A percentile compares a stretch with the other conserved stretches of the same genome.
Evolutionary conservation across 2,797 vertebrate genomes (phyloP).

Genomic region (Gouania willdenowi): DNA sequence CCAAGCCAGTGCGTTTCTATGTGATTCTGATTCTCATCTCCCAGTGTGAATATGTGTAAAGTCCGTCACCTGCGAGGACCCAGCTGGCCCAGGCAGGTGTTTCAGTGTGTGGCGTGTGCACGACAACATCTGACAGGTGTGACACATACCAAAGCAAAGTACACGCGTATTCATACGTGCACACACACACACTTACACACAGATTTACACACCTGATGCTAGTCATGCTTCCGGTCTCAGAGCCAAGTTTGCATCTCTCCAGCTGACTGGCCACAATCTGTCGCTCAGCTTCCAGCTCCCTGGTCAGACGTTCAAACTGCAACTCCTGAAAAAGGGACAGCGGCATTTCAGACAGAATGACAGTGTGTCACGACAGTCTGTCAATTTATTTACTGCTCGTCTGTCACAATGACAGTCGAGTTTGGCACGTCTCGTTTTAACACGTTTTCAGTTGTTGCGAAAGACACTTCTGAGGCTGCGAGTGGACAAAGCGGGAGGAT

Average conservation of each 20-base stretch:
- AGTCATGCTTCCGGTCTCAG: slow-evolving; percentile 97
- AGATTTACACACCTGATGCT: slow-evolving; percentile 87
- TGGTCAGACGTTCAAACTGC: slow-evolving; percentile 97
- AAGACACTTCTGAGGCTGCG: slow-evolving; percentile 34
- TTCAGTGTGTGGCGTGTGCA: slow-evolving; percentile 8
- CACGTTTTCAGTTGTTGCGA: slow-evolving; percentile 51
- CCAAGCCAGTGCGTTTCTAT: too few relatives aligned
- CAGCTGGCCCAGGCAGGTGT: slow-evolving; percentile 41
- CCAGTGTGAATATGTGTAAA: slow-evolving; percentile 26
- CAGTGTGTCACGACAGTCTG: slow-evolving; percentile 29
- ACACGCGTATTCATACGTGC: slow-evolving; percentile 13
- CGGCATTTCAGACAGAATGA: not conserved
- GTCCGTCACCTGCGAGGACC: slow-evolving; percentile 36
- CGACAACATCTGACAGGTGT: slow-evolving; percentile 26
- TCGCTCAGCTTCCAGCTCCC: slow-evolving; percentile 97
- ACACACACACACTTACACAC: slow-evolving; percentile 5
- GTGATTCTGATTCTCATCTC: too few relatives aligned
- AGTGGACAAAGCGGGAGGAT: slow-evolving; percentile 27
- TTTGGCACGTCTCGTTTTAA: slow-evolving; percentile 23
- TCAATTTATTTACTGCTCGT: slow-evolving; percentile 38
- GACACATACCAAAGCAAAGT: slow-evolving; percentile 63
- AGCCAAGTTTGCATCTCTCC: slow-evolving; percentile 99
- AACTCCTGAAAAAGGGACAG: slow-evolving; percentile 89
- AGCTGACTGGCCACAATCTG: slow-evolving; percentile 98
- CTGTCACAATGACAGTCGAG: slow-evolving; percentile 32